Evolutionary conservation across 2,113 vertebrate species (phyloP).

Genomic region (Equus quagga): DNA sequence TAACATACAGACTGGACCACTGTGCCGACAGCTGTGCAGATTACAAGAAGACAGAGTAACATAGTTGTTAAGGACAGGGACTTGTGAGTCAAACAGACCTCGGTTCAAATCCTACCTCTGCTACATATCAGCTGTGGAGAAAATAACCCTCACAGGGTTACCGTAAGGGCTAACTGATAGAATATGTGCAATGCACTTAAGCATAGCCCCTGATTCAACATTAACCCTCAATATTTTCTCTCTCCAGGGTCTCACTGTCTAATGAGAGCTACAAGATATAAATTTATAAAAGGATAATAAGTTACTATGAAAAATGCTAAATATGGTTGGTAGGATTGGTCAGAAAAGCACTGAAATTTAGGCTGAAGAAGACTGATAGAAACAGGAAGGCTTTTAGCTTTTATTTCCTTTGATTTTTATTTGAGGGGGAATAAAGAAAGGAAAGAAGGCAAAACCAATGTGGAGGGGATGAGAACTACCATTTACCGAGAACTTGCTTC

Average conservation of each 20-base stretch:
- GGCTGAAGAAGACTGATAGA: neutral
- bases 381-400: neutral
- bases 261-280: neutral
- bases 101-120: neutral
- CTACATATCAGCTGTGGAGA: neutral
- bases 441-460: neutral
- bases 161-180: neutral
- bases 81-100: neutral
- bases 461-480: neutral
- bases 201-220: neutral
- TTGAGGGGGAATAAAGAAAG: neutral
- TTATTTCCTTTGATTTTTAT: neutral
- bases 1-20: neutral
- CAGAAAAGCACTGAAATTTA: neutral
- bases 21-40: neutral
- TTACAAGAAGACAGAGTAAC: neutral
- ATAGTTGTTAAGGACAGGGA: neutral
- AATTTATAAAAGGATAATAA: neutral
- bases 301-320: neutral
- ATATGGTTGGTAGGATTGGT: neutral
- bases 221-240: too few relatives aligned
- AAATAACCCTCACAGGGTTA: neutral
- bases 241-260: neutral
- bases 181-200: rapidly evolving
- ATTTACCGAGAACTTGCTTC: neutral